Evolutionary conservation across 1,140 invertebrate species (phyloP), one percentile per base, ranked within the genome.

Genomic region (Phocides pigmalion): DNA sequence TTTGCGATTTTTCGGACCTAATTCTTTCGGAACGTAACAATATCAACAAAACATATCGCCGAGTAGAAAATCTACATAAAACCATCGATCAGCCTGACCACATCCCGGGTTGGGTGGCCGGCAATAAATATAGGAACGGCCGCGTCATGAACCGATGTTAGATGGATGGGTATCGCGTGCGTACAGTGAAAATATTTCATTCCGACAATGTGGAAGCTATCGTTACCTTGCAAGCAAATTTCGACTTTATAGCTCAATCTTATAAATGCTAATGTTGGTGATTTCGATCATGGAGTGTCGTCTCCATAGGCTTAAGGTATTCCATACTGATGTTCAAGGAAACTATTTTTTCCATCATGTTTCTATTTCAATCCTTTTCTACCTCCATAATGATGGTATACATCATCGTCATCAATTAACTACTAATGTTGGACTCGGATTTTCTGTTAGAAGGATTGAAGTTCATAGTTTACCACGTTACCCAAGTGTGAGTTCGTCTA

Each of bases 41-140:
- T 50, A 37, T 49, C 42, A 46, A 56, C 51, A 56, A 42, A 56
- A 56, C 51, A n/a, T 56, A 56, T 12, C 19, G 37, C 50, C 22
- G 35, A 56, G 44, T 72, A 72, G 64, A 67, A 67, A 65, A 73
- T 71, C 68, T 71, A 64, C 68, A 73, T 73, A 70, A 70, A 72
- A 62, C 72, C 66, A 74, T 74, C 72, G 69, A 74, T 74, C 72
- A 74, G 62, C 54, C 49, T 73, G 64, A 64, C 69, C 69, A 61
- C 69, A 63, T 61, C 59, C 72, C 72, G 69, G 64, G 68, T 72
- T 63, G 68, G 66, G 64, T 74, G 61, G 62, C 64, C 64, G 61
- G 69, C 64, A 74, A 74, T 74, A 74, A 74, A 74, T 74, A 74
- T 61, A 51, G 64, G 56, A 51, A 67, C 62, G 69, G 69, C 62